A percentile compares a stretch with the other conserved stretches of the same genome.
phyloP scores from a whole-genome alignment of 1,140 invertebrate genomes.

The Rhopalosiphum maidis region DNA sequence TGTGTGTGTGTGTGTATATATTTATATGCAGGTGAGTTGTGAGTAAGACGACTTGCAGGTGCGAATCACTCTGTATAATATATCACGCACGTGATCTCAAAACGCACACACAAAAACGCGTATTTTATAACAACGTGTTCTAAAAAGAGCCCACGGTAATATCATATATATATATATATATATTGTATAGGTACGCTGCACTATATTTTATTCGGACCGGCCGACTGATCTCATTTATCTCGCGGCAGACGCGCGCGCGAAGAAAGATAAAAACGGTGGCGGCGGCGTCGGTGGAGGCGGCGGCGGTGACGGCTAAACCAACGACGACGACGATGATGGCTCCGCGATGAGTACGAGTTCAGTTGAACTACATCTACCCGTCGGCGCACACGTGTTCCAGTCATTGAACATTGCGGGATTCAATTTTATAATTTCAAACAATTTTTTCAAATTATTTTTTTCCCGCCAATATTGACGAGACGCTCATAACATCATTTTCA shows the following conservation, averaged over 20 bases:
- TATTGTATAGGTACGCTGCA: not conserved
- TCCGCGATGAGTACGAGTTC: slow-evolving; percentile 36
- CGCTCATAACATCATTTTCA: not conserved
- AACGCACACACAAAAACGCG: slow-evolving; percentile 18
- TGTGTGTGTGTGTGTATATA: no score
- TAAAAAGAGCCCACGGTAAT: not conserved
- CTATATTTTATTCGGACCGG: slow-evolving; percentile 44
- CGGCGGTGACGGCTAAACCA: not conserved
- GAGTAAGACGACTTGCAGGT: not conserved
- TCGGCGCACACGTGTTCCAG: not conserved
- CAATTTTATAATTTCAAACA: not conserved
- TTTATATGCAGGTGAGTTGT: no score
- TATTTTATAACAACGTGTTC: not conserved
- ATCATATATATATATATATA: not conserved
- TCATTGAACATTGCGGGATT: not conserved
- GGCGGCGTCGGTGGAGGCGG: not conserved
- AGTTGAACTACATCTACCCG: not conserved
- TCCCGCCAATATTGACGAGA: not conserved
- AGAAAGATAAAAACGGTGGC: slow-evolving; percentile 1
- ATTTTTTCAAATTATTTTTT: not conserved
- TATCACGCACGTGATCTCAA: slow-evolving; percentile 43
- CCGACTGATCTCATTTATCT: slow-evolving; percentile 56
- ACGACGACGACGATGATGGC: slow-evolving; percentile 17
- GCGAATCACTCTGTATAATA: slow-evolving; percentile 2
- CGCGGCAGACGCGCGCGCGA: slow-evolving; percentile 14